Evolutionary conservation across 2,888 invertebrate species (phyloP), one percentile per base, ranked within the genome.

Genomic region (Leucophenga montana): DNA sequence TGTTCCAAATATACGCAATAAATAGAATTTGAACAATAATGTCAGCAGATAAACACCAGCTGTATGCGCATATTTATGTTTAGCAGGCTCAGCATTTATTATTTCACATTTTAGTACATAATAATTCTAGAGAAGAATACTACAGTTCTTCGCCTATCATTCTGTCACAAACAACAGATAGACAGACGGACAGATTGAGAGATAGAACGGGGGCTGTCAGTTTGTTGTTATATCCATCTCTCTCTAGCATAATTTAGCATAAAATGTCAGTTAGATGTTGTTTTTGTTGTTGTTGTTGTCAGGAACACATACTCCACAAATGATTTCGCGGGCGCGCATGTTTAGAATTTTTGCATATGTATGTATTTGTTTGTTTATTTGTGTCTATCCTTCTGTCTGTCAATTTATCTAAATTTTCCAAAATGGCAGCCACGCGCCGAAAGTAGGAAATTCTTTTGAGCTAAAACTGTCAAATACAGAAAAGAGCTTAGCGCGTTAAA

Each of bases 401-500:
- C 62, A 64, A 48, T 48, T 64, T 64, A 64, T 64, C 46, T 48
- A 64, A 64, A 14, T 22, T 64, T 64, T 61, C 3, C 62, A 48
- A 27, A 11, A 46, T 50, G 50, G 16, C 46, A 64, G 16, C 59
- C 18, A n/a, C n/a, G 54, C 5, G 27, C 27, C 4, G 27, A 27
- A 27, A 27, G 56, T 14, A 22, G 22, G 9, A 56, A 22, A 20
- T 57, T 31, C 31, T 61, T 39, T 6, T 62, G 22, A 64, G 22
- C 31, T 64, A 46, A 48, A 64, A 64, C 27, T 64, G 48, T 64
- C 62, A 48, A 46, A 48, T 27, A 27, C 62, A 64, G 18, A 61
- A 8, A 16, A 50, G 11, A 39, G 11, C 50, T 50, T 50, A 50
- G 16, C 50, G 18, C 50, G 13, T n/a, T n/a, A 18, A 56, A 3